phyloP scores from a whole-genome alignment of 2,888 invertebrate species.

The Drosophila prolongata region DNA sequence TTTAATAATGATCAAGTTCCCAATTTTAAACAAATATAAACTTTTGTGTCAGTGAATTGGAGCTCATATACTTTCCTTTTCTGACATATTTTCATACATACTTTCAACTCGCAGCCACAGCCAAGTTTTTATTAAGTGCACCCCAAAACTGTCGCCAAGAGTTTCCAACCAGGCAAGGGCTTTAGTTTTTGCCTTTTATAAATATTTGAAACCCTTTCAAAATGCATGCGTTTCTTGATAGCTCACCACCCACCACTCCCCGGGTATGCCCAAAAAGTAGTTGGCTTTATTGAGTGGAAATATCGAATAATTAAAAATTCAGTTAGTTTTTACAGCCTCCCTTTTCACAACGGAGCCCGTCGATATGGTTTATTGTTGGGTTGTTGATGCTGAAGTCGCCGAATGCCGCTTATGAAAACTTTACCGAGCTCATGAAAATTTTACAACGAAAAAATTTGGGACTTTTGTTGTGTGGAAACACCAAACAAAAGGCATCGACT shows the following conservation, averaged over 20 bases:
- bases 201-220: constrained; percentile 45
- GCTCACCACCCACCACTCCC: neutral
- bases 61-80: neutral
- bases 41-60: no score
- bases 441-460: constrained; percentile 13
- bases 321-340: constrained; percentile 62
- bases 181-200: constrained; percentile 27
- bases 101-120: neutral
- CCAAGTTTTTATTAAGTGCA: neutral
- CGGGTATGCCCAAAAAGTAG: constrained; percentile 12
- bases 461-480: constrained; percentile 20
- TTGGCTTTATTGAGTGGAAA: constrained; percentile 50
- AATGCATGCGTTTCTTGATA: constrained; percentile 24
- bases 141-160: constrained; percentile 4
- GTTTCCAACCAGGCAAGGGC: neutral
- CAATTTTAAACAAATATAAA: no score
- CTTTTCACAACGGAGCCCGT: constrained; percentile 1
- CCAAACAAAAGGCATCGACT: constrained; percentile 45
- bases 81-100: neutral
- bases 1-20: no score
- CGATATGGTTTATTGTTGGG: constrained; percentile 66
- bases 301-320: constrained; percentile 72
- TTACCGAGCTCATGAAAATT: constrained; percentile 64
- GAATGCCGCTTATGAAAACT: constrained; percentile 43
- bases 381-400: constrained; percentile 24